Percentiles rank a stretch among this genome's conserved stretches.
Conservation (phyloP, 2,113 vertebrate species). For the Puntigrus tetrazona region DNA sequence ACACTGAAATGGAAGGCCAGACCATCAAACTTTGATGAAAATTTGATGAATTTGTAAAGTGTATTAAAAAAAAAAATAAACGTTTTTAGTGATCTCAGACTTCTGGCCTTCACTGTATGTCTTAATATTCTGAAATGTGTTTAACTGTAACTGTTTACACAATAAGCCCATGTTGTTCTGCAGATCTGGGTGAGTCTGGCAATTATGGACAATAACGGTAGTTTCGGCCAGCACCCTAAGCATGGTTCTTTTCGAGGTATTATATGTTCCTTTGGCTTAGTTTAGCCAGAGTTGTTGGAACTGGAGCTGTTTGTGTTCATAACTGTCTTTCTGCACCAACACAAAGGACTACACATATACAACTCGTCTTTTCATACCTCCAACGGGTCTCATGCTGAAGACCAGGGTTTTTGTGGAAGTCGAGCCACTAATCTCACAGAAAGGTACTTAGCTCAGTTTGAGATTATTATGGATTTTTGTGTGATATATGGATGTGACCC, state of each 20-base stretch:
- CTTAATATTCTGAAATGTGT: neutral
- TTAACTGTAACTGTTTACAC: neutral
- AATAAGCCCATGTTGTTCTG: neutral
- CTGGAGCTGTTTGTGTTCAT: neutral
- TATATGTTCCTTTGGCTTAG: neutral
- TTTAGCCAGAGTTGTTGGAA: neutral
- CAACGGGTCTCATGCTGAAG: slow-evolving; percentile 70
- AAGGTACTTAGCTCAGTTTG: slow-evolving; percentile 59
- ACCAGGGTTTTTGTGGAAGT: slow-evolving; percentile 74
- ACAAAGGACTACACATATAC: slow-evolving; percentile 64
- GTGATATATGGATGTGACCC: neutral
- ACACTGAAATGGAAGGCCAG: neutral
- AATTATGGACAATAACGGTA: slow-evolving; percentile 74
- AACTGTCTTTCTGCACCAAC: neutral
- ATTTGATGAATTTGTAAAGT: neutral
- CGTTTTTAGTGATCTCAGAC: neutral
- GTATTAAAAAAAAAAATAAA: neutral
- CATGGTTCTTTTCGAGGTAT: slow-evolving; percentile 69
- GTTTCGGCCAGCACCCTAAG: slow-evolving; percentile 74
- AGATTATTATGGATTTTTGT: neutral
- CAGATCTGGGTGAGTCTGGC: slow-evolving; percentile 74
- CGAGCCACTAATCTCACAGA: slow-evolving; percentile 72
- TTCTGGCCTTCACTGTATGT: neutral
- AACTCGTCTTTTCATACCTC: slow-evolving; percentile 56
- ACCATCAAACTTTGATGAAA: neutral